Base-by-base conservation (phyloP, 2,888 invertebrate genomes). In the Sinohyriopsis cumingii region DNA sequence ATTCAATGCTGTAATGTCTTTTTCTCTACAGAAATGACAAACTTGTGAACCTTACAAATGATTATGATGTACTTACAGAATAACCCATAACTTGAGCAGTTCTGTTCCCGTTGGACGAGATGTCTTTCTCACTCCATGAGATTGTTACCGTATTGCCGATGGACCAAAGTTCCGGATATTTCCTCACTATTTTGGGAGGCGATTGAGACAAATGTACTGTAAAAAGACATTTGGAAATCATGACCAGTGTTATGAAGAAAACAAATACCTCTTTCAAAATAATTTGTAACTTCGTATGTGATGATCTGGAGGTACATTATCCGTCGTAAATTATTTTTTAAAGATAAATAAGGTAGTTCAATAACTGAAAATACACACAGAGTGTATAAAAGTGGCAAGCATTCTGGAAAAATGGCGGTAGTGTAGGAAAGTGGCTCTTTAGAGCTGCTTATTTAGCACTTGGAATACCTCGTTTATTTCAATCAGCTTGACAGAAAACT, bases 141-240 rank as follows among this genome's bases (percentile, higher is more conserved):
- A 75, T 71, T 7, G 65, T 69, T 7, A 82, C 84, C 59, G 64
- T 74, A 6, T 63, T 65, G 18, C 76, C 77, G 3, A 75, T 63
- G 5, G 68, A 55, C 85, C 85, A 85, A 4, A 78, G 28, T 24
- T 74, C 67, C 6, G 79, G 76, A 28, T 77, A 60, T 24, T 71
- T 64, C 55, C 84, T 75, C 24, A 62, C 64, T 25, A 85, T 76
- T 62, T 68, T 67, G 25, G 77, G 65, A 22, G 63, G 25, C 24
- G 72, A 55, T 33, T 71, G 72, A 64, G 77, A 69, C 61, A 84
- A 63, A 68, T 85, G 79, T 64, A 72, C 85, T 83, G 70, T 3
- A 78, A 72, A 45, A 28, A 22, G 62, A 65, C 5, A 59, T 45
- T 45, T 45, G 9, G 4, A 25, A 55, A 28, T 33, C 15, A n/a